Percentiles rank a stretch among this genome's conserved stretches.
These are phyloP conservation scores for Papilio polytes DNA, from an alignment of 1,140 invertebrate species.

Conservation along the genomic window DNA sequence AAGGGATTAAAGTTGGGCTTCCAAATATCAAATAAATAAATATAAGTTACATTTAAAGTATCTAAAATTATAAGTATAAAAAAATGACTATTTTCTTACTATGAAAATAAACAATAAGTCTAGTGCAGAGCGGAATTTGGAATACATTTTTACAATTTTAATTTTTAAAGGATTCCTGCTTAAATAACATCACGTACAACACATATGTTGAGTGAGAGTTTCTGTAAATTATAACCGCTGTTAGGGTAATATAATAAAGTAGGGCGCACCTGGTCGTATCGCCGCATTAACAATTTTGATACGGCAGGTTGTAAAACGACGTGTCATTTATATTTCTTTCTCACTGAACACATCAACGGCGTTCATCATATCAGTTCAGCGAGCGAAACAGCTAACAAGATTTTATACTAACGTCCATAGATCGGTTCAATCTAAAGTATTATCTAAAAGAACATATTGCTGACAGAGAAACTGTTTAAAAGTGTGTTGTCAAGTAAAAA, in stretches of 20 bases:
- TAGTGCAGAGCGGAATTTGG: too few species aligned
- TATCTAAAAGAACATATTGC: too few species aligned
- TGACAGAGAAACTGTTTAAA: too few species aligned
- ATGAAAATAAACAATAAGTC: too few species aligned
- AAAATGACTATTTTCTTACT: too few species aligned
- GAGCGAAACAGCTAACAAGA: neutral
- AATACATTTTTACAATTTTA: neutral
- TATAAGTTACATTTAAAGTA: too few species aligned
- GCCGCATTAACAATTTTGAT: slow-evolving; percentile 20
- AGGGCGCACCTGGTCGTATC: slow-evolving; percentile 22
- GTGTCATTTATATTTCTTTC: slow-evolving; percentile 20
- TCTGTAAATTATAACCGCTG: slow-evolving; percentile 3
- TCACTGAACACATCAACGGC: neutral
- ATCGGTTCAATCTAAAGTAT: too few species aligned
- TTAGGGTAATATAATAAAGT: slow-evolving; percentile 16
- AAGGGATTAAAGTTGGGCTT: too few species aligned
- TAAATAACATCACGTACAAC: neutral
- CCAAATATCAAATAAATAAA: too few species aligned
- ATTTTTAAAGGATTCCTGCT: neutral
- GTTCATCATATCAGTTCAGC: neutral
- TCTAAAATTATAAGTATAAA: too few species aligned
- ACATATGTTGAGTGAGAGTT: slow-evolving; percentile 1
- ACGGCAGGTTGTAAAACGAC: slow-evolving; percentile 1
- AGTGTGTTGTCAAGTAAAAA: too few species aligned
- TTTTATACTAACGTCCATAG: neutral